Evolutionary conservation across 2,888 invertebrate genomes (phyloP), one percentile per base, ranked within the genome.

Genomic region (Cheilosia pagana): DNA sequence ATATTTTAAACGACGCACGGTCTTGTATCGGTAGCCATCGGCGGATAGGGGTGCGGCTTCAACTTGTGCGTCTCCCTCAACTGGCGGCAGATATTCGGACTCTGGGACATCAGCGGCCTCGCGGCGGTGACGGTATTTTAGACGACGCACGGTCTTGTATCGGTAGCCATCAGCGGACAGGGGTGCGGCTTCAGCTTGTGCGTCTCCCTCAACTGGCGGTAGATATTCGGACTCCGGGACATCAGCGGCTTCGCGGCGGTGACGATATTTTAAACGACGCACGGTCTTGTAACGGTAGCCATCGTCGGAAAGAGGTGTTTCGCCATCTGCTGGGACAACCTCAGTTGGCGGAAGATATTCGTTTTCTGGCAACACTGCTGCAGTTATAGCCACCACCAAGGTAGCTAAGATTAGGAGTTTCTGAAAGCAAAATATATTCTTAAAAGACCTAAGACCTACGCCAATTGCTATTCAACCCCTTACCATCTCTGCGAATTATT

Each of bases 151-250:
- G 0, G 87, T 86, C 71, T 81, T 88, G 87, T 88, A 88, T 1
- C 87, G 83, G 75, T 88, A 88, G 0, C 88, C 90, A 88, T 91
- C 90, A 86, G 89, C 88, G 25, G 87, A 75, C 0, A 88, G 41
- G 4, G 71, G 59, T 8, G 81, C 83, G 43, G 74, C 60, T 81
- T 86, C 75, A 6, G 72, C 23, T 19, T 63, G 45, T 4, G 19
- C 55, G 0, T 25, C 74, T 2, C 59, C 83, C 25, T 76, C 86
- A n/a, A 81, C 79, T 5, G 89, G 89, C 21, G 90, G 89, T 78
- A 89, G 83, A 67, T 90, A 90, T 28, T 89, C 87, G 8, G 55
- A 39, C 35, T 86, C 45, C 7, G 87, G 75, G 16, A 14, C 14
- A 3, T 68, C 81, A 1, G 88, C 87, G 72, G 88, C 88, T 71